Percentiles rank a stretch among this genome's conserved stretches.
Evolutionary conservation across 2,797 vertebrate species (phyloP).

Genomic region (Steatocranus sp.): DNA sequence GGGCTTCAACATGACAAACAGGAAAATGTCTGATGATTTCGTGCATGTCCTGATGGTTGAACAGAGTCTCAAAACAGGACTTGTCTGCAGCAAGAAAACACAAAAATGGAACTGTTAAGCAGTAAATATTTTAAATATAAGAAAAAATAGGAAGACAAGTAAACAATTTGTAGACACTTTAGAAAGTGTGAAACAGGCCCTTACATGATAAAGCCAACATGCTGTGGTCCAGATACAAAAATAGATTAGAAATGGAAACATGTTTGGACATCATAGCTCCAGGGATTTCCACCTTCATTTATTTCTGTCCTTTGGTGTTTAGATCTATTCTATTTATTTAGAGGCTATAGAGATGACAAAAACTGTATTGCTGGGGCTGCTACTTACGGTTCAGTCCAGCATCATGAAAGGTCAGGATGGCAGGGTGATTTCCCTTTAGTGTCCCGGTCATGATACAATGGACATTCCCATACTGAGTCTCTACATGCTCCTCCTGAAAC

Average conservation of each 20-base stretch:
- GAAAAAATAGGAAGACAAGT: neutral
- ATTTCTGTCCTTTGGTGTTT: neutral
- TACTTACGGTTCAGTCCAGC: conserved; percentile 91
- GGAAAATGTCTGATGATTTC: conserved; percentile 91
- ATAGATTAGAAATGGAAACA: neutral
- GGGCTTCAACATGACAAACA: conserved; percentile 90
- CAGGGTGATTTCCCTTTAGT: conserved; percentile 78
- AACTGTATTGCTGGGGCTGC: too few relatives aligned
- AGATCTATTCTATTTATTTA: neutral
- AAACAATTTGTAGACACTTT: neutral
- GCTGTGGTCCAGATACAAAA: neutral
- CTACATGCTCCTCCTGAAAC: conserved; percentile 87
- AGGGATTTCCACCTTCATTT: neutral
- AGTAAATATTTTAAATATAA: neutral
- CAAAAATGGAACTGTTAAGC: neutral
- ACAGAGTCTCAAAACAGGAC: conserved; percentile 88
- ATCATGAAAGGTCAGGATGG: conserved; percentile 93
- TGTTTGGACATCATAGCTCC: neutral
- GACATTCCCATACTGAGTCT: conserved; percentile 84
- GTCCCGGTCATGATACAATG: conserved; percentile 86
- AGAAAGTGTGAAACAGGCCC: neutral
- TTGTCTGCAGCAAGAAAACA: conserved; percentile 77
- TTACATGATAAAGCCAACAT: neutral
- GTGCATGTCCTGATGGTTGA: conserved; percentile 91
- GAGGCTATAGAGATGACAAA: neutral